Percentiles rank a stretch among this genome's conserved stretches.
These are phyloP conservation scores for Eunapius fragilis DNA, from an alignment of 37 sponge, comb jelly and placozoan genomes.

Conservation along the genomic window DNA sequence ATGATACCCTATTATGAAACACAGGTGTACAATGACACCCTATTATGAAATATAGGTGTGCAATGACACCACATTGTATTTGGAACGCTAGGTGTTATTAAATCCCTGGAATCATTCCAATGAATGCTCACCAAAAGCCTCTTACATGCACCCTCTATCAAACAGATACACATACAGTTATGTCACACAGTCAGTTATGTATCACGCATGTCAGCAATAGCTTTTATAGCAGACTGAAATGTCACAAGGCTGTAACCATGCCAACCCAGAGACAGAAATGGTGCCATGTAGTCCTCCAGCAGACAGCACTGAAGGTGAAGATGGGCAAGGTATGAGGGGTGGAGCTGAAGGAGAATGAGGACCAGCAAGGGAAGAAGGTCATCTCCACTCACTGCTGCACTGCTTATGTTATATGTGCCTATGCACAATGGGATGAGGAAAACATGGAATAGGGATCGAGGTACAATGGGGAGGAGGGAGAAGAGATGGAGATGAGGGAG, in stretches of 20 bases:
- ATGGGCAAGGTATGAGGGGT: constrained; percentile 12
- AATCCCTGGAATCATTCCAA: too few species aligned
- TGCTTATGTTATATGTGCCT: neutral
- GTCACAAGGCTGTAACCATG: constrained; percentile 43
- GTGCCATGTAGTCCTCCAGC: constrained; percentile 27
- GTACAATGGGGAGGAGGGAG: too few species aligned
- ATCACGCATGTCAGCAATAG: constrained; percentile 9
- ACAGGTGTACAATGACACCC: too few species aligned
- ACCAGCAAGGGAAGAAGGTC: constrained; percentile 46
- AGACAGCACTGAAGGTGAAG: constrained; percentile 20
- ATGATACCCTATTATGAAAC: too few species aligned
- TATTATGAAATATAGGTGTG: too few species aligned
- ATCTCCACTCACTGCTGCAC: constrained; percentile 27
- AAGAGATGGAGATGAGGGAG: neutral
- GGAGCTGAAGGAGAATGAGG: constrained; percentile 8
- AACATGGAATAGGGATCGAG: neutral
- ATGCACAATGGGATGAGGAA: neutral
- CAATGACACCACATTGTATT: too few species aligned
- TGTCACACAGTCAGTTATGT: too few species aligned
- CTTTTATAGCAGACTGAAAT: constrained; percentile 18
- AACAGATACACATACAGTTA: too few species aligned
- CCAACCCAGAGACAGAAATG: constrained; percentile 44
- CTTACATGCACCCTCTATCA: too few species aligned
- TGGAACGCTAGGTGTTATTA: too few species aligned
- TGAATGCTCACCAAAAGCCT: too few species aligned